Base-by-base conservation (phyloP, 2,888 invertebrate genomes). In the Rapana venosa region DNA sequence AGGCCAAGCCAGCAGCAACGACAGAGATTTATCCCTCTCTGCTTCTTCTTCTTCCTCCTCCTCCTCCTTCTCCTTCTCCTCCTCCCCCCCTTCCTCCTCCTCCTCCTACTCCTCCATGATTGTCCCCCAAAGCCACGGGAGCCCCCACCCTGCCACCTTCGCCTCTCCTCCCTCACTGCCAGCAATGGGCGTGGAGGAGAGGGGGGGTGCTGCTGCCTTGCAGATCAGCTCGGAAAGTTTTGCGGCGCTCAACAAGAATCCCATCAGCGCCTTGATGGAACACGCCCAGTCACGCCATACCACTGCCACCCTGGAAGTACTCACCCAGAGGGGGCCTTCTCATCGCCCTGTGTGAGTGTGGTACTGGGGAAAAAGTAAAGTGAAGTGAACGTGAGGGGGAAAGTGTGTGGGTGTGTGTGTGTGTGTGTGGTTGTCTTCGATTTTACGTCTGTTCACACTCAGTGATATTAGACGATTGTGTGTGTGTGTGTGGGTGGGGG, bases 201-300 rank as follows among this genome's bases (percentile, higher is more conserved):
- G 0, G 66, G 83, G 26, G 32, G 70, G 47, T 88, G 61, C 36
- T n/a, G 58, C 88, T 22, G 89, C 90, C 74, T 90, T 94, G 35
- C 91, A 92, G 85, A 92, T 95, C 47, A 94, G 91, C 17, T 87
- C 93, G 32, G 94, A 95, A 90, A 94, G 94, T 91, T 96, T 96
- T 93, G 95, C 95, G 66, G 95, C 94, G 17, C 91, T 96, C 36
- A 95, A 95, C 91, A 96, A 96, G 92, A 96, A 96, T 91, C 96
- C 96, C 58, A 94, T 96, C 61, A 96, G 96, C 93, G 96, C 96
- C 30, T 93, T 96, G 81, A 96, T 96, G 94, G 96, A 96, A 92
- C 96, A 95, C 92, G 96, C 96, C 36, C 96, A 96, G 92, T 94
- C 95, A 15, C 94, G 96, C 32, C 95, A 95, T 86, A 92, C 94